Conservation (phyloP, 2,797 vertebrate species). For the Sebastes minor region DNA sequence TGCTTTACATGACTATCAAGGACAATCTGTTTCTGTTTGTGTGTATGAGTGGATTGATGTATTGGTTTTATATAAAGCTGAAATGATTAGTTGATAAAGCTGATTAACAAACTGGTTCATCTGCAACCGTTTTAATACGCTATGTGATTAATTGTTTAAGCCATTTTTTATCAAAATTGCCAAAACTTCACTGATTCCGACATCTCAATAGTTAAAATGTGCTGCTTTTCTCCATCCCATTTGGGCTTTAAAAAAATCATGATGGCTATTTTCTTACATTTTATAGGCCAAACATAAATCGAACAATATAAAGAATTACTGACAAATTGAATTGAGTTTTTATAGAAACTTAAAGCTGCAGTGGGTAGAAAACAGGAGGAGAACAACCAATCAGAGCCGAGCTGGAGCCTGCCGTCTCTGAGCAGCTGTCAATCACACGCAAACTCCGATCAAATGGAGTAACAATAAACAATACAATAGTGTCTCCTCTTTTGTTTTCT, state of each 20-base stretch:
- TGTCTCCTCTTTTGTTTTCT: too few species aligned
- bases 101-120: not conserved
- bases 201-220: not conserved
- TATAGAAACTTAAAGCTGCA: not conserved
- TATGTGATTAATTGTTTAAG: too few species aligned
- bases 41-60: not conserved
- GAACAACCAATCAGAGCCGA: too few species aligned
- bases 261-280: not conserved
- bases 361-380: too few species aligned
- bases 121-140: not conserved
- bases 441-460: too few species aligned
- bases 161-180: not conserved
- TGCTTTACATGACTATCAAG: slow-evolving; percentile 1
- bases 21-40: not conserved
- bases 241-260: not conserved
- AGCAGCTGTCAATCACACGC: too few species aligned
- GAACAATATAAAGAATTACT: not conserved
- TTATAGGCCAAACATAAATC: not conserved
- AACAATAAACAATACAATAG: too few species aligned
- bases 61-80: not conserved
- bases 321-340: not conserved
- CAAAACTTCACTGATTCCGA: not conserved
- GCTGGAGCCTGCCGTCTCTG: too few species aligned
- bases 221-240: not conserved
- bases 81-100: not conserved